Conservation (phyloP, 2,888 invertebrate species). For the Scrobipalpa costella region DNA sequence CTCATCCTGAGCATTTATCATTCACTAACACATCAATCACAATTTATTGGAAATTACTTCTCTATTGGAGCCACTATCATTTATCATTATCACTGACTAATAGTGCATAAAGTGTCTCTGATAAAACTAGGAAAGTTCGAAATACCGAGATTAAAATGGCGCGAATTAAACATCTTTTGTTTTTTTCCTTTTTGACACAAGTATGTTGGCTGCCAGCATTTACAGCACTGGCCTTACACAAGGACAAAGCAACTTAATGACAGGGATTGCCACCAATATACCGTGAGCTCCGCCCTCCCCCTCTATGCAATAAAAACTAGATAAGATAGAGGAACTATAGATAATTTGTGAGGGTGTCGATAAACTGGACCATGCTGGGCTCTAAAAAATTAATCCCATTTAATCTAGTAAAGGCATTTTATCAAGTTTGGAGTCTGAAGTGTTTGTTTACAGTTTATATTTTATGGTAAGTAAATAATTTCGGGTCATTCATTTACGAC, state of each 20-base stretch:
- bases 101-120: neutral
- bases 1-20: constrained; percentile 36
- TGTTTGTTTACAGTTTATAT: constrained; percentile 17
- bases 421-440: constrained; percentile 41
- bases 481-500: neutral
- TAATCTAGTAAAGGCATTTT: constrained; percentile 55
- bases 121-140: neutral
- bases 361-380: constrained; percentile 34
- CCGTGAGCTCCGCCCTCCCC: constrained; percentile 23
- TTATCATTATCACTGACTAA: constrained; percentile 8
- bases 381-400: constrained; percentile 49
- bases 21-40: neutral
- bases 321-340: constrained; percentile 36
- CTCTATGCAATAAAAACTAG: constrained; percentile 19
- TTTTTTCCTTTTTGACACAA: constrained; percentile 20
- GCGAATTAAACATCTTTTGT: neutral
- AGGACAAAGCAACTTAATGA: constrained; percentile 24
- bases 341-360: constrained; percentile 37
- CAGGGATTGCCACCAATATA: constrained; percentile 28
- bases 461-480: constrained; percentile 22
- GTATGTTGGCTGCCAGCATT: neutral
- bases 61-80: neutral
- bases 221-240: constrained; percentile 25
- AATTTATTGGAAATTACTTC: neutral
- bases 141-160: neutral